phyloP scores from a whole-genome alignment of 2,113 vertebrate genomes.

The Cottus gobio region DNA sequence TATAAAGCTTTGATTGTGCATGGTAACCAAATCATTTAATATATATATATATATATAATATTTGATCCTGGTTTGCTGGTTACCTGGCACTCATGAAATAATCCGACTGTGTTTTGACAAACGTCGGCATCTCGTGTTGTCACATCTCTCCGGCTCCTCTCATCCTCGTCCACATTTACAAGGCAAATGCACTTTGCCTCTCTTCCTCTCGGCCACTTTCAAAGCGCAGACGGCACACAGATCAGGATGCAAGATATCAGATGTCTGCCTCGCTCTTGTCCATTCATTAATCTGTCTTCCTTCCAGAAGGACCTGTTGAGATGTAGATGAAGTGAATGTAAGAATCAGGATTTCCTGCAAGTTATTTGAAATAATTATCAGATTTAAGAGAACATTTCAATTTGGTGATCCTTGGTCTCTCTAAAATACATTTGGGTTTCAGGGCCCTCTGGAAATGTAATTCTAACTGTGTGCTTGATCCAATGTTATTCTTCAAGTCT shows the following conservation, averaged over 20 bases:
- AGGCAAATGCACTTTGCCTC: constrained; percentile 52
- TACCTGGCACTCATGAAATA: constrained; percentile 8
- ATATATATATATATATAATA: no score
- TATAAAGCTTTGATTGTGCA: neutral
- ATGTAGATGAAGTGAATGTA: constrained; percentile 21
- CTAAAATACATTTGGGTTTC: neutral
- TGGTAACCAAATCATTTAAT: neutral
- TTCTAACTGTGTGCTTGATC: neutral
- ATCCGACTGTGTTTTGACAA: constrained; percentile 1
- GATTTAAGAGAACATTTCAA: neutral
- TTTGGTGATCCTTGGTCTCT: neutral
- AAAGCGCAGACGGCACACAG: constrained; percentile 23
- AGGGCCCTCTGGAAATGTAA: neutral
- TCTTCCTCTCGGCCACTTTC: constrained; percentile 15
- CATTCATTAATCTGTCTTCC: constrained; percentile 34
- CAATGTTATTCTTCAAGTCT: neutral
- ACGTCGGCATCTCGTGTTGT: neutral
- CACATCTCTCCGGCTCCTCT: constrained; percentile 42
- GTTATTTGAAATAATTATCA: neutral
- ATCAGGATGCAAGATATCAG: constrained; percentile 33
- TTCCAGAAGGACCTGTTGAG: constrained; percentile 16
- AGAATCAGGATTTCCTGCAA: constrained; percentile 7
- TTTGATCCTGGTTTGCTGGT: constrained; percentile 17
- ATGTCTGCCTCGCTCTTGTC: constrained; percentile 3
- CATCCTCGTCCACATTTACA: constrained; percentile 60